These are phyloP conservation scores for Drosophila bocki DNA, from an alignment of 1,140 invertebrate species.

Conservation along the genomic window DNA sequence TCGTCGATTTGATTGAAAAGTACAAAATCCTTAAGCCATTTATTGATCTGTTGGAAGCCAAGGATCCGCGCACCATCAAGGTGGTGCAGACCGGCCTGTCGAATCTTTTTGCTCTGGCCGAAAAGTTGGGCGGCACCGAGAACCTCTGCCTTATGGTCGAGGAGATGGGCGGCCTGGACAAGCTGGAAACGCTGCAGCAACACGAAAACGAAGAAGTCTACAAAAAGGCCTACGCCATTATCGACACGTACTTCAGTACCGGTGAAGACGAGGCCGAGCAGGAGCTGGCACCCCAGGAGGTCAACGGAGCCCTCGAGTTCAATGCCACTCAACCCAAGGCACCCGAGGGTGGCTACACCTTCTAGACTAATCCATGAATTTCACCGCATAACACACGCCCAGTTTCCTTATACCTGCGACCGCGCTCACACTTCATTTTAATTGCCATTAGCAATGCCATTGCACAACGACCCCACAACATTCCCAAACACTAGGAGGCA, in stretches of 20 bases:
- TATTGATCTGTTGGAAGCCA: slow-evolving; percentile 92
- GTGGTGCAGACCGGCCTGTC: slow-evolving; percentile 95
- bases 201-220: slow-evolving; percentile 99
- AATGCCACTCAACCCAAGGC: slow-evolving; percentile 73
- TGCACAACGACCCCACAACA: neutral
- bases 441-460: slow-evolving; percentile 13
- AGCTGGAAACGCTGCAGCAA: slow-evolving; percentile 96
- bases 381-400: slow-evolving; percentile 7
- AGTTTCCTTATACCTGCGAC: slow-evolving; percentile 44
- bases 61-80: slow-evolving; percentile 91
- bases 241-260: slow-evolving; percentile 93
- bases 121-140: slow-evolving; percentile 91
- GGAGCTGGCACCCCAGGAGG: slow-evolving; percentile 80
- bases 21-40: slow-evolving; percentile 94
- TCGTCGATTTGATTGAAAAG: slow-evolving; percentile 92
- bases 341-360: slow-evolving; percentile 79
- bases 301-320: slow-evolving; percentile 79
- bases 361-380: slow-evolving; percentile 44
- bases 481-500: slow-evolving; percentile 20
- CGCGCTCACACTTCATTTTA: slow-evolving; percentile 48
- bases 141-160: slow-evolving; percentile 93
- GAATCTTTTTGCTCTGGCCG: slow-evolving; percentile 90
- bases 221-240: slow-evolving; percentile 91
- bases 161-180: slow-evolving; percentile 95
- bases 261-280: slow-evolving; percentile 85